A percentile compares a stretch with the other conserved stretches of the same genome.
Evolutionary conservation across 2,113 vertebrate species (phyloP).

Genomic region (Pheucticus melanocephalus): DNA sequence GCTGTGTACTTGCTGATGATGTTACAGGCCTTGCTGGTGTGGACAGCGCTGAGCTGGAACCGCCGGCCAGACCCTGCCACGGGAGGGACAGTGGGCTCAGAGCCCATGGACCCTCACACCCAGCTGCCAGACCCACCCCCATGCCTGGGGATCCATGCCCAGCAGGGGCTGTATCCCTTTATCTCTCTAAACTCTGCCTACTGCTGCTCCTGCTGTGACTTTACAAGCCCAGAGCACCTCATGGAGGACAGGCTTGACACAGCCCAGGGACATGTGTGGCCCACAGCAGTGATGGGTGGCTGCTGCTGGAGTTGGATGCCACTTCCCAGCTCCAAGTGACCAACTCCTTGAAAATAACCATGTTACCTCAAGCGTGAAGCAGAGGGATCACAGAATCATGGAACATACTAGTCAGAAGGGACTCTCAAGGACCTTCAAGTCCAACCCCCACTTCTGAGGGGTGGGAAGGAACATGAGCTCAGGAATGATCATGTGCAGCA

Average conservation of each 20-base stretch:
- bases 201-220: not conserved
- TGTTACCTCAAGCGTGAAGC: not conserved
- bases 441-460: not conserved
- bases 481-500: accelerated
- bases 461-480: not conserved
- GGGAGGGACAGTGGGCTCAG: not conserved
- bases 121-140: not conserved
- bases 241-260: not conserved
- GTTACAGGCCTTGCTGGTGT: slow-evolving; percentile 92
- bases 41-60: slow-evolving; percentile 85
- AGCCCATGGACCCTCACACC: accelerated
- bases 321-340: not conserved
- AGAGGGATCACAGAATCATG: not conserved
- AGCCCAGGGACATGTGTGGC: not conserved
- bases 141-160: not conserved
- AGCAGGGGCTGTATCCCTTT: not conserved
- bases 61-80: slow-evolving; percentile 80
- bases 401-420: not conserved
- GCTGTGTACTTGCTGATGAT: slow-evolving; percentile 92
- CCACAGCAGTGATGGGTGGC: not conserved
- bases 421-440: not conserved
- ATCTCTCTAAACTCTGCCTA: not conserved
- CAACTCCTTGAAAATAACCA: not conserved
- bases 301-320: not conserved
- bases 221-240: not conserved